These are phyloP conservation scores for Syncerus caffer DNA, from an alignment of 2,797 vertebrate species.

Conservation along the genomic window DNA sequence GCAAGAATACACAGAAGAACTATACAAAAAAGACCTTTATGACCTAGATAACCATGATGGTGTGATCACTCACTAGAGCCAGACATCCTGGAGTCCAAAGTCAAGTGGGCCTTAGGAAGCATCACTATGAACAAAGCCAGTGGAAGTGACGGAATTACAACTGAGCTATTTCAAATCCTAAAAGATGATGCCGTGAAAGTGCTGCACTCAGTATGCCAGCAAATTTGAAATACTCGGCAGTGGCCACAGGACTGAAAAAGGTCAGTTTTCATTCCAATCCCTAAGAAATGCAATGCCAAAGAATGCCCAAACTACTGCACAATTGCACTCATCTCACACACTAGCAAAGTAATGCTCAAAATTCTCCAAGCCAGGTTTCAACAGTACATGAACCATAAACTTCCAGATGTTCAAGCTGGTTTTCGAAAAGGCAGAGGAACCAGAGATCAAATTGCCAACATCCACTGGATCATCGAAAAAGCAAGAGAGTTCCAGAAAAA, in stretches of 20 bases:
- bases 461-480: rapidly evolving
- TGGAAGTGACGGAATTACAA: background rate
- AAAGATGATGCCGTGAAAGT: background rate
- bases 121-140: background rate
- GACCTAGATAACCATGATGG: background rate
- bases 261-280: background rate
- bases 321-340: rapidly evolving
- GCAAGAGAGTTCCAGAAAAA: background rate
- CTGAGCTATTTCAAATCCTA: background rate
- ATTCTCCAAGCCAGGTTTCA: background rate
- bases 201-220: background rate
- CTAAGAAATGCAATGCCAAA: background rate
- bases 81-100: background rate
- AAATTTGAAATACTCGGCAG: background rate
- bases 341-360: background rate
- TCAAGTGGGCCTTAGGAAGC: background rate
- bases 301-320: background rate
- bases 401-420: background rate
- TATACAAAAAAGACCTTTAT: background rate
- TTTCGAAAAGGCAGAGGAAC: background rate
- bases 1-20: background rate
- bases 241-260: background rate
- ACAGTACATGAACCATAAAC: background rate
- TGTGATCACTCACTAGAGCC: background rate
- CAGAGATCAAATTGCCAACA: background rate